Percentiles rank a stretch among this genome's conserved stretches.
Conservation (phyloP, 2,888 invertebrate species). For the Drosophila kambysellisi region DNA sequence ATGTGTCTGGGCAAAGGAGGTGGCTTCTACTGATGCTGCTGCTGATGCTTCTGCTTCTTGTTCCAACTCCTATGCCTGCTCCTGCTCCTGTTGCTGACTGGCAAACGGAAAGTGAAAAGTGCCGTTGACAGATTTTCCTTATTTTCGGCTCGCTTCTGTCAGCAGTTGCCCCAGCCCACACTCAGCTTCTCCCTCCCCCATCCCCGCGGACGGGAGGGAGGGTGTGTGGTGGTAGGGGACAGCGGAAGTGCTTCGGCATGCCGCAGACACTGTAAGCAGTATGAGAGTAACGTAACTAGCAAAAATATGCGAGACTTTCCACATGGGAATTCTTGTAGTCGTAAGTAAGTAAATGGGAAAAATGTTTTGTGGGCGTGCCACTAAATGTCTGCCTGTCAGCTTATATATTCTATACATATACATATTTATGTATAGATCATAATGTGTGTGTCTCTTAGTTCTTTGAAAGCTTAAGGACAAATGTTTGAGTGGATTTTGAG, state of each 20-base stretch:
- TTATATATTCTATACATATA: not conserved
- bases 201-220: no score
- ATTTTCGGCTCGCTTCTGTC: constrained; percentile 65
- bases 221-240: not conserved
- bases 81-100: not conserved
- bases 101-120: constrained; percentile 61
- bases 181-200: not conserved
- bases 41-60: not conserved
- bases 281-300: constrained; percentile 43
- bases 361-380: constrained; percentile 21
- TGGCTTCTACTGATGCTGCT: not conserved
- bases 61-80: not conserved
- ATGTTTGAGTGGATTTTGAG: not conserved
- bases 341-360: constrained; percentile 17
- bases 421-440: not conserved
- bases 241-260: constrained; percentile 26
- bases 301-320: constrained; percentile 47
- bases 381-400: constrained; percentile 2
- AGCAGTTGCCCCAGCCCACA: not conserved
- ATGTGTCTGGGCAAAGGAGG: not conserved
- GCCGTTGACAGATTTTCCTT: constrained; percentile 75
- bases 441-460: not conserved
- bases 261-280: constrained; percentile 49
- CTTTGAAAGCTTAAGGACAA: constrained; percentile 1
- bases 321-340: constrained; percentile 44